Evolutionary conservation across 2,888 invertebrate genomes (phyloP).

Genomic region (Harpagoxenus sublaevis): DNA sequence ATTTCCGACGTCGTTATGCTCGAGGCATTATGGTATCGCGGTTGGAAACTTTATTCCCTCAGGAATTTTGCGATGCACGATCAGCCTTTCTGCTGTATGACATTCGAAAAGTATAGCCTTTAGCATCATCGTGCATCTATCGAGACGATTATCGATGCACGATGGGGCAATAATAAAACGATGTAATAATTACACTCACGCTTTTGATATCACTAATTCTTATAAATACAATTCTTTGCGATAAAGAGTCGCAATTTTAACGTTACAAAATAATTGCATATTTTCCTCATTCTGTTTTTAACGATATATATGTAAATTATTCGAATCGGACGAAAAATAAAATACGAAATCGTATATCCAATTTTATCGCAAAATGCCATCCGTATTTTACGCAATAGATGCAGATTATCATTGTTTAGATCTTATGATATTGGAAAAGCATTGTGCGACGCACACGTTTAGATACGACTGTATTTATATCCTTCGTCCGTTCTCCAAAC

Average conservation of each 20-base stretch:
- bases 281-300: neutral
- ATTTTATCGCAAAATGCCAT: neutral
- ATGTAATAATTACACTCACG: neutral
- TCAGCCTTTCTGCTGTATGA: neutral
- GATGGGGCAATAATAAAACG: neutral
- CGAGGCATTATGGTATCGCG: conserved; percentile 1
- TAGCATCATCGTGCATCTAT: neutral
- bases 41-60: conserved; percentile 23
- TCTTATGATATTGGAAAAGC: conserved; percentile 15
- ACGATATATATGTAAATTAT: neutral
- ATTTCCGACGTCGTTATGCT: conserved; percentile 16
- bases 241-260: neutral
- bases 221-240: neutral
- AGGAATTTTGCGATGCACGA: conserved; percentile 1
- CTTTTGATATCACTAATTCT: neutral
- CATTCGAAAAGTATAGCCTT: neutral
- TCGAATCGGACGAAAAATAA: neutral
- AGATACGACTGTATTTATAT: conserved; percentile 39
- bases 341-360: neutral
- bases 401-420: conserved; percentile 16
- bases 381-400: neutral
- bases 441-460: neutral
- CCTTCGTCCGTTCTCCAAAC: neutral
- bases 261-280: neutral
- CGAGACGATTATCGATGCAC: too few species aligned